Percentiles rank a stretch among this genome's conserved stretches.
These are phyloP conservation scores for Prinia subflava DNA, from an alignment of 2,113 vertebrate genomes.

Conservation along the genomic window DNA sequence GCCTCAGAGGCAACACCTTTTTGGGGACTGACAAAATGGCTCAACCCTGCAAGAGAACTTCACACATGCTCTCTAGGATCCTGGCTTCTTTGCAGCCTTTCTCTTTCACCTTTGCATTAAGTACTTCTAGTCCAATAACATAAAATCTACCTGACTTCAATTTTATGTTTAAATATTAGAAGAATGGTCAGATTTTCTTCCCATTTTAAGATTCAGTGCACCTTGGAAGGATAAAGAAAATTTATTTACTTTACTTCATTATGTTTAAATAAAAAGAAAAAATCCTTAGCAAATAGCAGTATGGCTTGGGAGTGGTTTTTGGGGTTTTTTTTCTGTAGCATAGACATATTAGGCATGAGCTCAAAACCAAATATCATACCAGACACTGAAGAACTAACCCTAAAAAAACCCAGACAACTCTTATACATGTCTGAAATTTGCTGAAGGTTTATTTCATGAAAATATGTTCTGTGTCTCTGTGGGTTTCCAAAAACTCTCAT, in stretches of 20 bases:
- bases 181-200: neutral
- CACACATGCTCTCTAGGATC: neutral
- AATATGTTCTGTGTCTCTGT: neutral
- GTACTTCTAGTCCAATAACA: neutral
- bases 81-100: neutral
- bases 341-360: neutral
- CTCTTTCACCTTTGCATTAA: neutral
- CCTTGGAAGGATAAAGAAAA: neutral
- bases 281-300: neutral
- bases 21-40: neutral
- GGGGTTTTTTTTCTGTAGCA: accelerated
- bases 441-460: neutral
- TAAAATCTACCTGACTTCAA: neutral
- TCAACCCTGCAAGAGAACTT: neutral
- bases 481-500: neutral
- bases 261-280: neutral
- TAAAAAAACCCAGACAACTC: neutral
- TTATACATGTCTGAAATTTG: neutral
- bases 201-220: neutral
- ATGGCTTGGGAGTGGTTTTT: neutral
- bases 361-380: neutral
- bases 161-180: neutral
- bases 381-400: neutral
- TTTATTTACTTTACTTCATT: neutral
- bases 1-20: neutral